These are phyloP conservation scores for Agapornis roseicollis DNA, from an alignment of 2,113 vertebrate genomes.

Conservation along the genomic window DNA sequence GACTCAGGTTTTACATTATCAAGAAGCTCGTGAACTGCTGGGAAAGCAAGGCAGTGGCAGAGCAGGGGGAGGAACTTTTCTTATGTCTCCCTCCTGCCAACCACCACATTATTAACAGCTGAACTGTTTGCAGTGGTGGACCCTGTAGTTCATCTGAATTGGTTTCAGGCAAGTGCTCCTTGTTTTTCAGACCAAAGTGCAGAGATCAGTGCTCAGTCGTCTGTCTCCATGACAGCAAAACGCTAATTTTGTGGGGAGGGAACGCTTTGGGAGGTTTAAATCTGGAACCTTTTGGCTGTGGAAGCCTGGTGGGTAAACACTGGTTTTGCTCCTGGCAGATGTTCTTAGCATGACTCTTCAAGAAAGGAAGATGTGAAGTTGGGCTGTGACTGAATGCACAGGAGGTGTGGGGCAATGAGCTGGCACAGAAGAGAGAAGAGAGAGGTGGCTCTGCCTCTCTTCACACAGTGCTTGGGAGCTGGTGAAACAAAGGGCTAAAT, in stretches of 20 bases:
- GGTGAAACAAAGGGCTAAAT: background rate
- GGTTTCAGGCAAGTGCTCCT: background rate
- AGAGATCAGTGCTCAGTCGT: background rate
- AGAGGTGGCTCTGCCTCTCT: background rate
- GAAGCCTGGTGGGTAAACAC: background rate
- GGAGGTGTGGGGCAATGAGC: rapidly evolving
- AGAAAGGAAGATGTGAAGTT: background rate
- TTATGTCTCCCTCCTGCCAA: background rate
- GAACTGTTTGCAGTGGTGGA: background rate
- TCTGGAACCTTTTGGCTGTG: background rate
- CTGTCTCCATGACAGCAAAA: constrained; percentile 39
- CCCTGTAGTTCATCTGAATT: background rate
- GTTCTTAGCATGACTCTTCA: background rate
- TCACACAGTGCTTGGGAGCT: background rate
- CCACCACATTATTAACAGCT: background rate
- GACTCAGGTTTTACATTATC: background rate
- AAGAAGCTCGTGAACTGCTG: background rate
- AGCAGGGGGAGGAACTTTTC: background rate
- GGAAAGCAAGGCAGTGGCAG: background rate
- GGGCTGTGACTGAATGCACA: rapidly evolving
- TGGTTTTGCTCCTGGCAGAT: background rate
- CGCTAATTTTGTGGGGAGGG: background rate
- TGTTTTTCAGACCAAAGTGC: background rate
- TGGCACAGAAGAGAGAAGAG: background rate
- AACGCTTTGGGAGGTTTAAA: background rate